Base-by-base conservation (phyloP, 1,140 invertebrate species). In the Kradibia gibbosae region DNA sequence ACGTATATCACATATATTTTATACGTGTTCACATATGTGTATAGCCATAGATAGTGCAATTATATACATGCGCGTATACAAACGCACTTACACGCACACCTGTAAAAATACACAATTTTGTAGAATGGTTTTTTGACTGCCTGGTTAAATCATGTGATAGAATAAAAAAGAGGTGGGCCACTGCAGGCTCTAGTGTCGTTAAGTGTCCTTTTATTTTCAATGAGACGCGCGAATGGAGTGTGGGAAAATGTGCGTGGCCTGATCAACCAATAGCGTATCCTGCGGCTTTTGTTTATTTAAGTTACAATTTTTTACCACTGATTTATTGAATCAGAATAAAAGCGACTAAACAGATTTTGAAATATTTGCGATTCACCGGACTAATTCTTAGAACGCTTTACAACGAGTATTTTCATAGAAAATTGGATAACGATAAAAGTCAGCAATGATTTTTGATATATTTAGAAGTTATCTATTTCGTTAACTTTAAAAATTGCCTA, bases 161-260 rank as follows among this genome's bases (percentile, higher is more conserved):
- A 84, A 83, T 84, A 83, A 39, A 67, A 67, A 67, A n/a, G n/a
- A 67, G 20, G 1, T 36, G 8, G 3, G 62, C 62, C 62, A 7
- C 34, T 67, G 62, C 34, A 39, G 60, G 34, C 62, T 36, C 4
- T 34, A 67, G 34, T 67, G 62, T 67, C 62, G 20, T 39, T 67
- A 22, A 5, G 34, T 67, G 34, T 84, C 81, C 83, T 85, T 82
- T 78, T 82, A 72, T 65, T 81, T 83, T 80, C 48, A 48, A 2
- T 17, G 15, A 25, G 42, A 10, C 7, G 42, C 31, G 45, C 71
- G 48, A 73, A 34, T 8, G 28, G 71, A 57, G 73, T 75, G 73
- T 60, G 53, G 34, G 55, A 75, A 60, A 75, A 45, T 74, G 36
- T 42, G 55, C 25, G 31, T 25, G 45, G 48, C 45, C 8, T 13